A percentile compares a stretch with the other conserved stretches of the same genome.
These are phyloP conservation scores for Vanessa atalanta DNA, from an alignment of 1,140 invertebrate species.

Conservation along the genomic window DNA sequence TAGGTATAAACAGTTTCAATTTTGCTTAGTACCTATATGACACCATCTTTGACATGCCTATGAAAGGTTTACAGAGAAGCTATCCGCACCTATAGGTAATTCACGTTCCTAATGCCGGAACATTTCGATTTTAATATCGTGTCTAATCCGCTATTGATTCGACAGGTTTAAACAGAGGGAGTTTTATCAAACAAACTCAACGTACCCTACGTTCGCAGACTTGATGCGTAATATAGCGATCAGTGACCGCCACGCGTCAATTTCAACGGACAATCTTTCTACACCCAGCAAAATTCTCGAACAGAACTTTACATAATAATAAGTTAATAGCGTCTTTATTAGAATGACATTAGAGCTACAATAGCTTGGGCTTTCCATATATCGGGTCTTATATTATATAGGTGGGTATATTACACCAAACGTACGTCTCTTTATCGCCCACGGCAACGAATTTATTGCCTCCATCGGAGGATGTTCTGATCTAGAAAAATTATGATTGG, in stretches of 20 bases:
- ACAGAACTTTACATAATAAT: background rate
- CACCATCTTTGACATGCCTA: background rate
- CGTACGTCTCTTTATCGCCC: slow-evolving; percentile 29
- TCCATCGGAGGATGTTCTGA: slow-evolving; percentile 8
- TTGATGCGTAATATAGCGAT: slow-evolving; percentile 18
- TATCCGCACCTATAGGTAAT: background rate
- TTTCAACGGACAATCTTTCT: slow-evolving; percentile 11
- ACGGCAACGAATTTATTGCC: slow-evolving; percentile 33
- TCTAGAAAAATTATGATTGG: slow-evolving; percentile 11
- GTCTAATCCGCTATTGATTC: slow-evolving; percentile 19
- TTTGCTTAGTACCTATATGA: too few relatives aligned
- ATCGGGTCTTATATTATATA: background rate
- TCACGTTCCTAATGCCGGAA: background rate
- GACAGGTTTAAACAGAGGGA: slow-evolving; percentile 33
- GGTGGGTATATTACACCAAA: background rate
- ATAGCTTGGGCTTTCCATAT: background rate
- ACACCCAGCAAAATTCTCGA: background rate
- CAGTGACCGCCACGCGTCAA: slow-evolving; percentile 27
- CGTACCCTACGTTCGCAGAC: slow-evolving; percentile 12
- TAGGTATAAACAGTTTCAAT: too few relatives aligned
- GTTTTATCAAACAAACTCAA: slow-evolving; percentile 27
- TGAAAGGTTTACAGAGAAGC: background rate
- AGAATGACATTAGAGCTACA: background rate
- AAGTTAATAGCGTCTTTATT: background rate
- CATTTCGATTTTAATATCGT: background rate